A percentile compares a stretch with the other conserved stretches of the same genome.
phyloP scores from a whole-genome alignment of 2,113 vertebrate species.

The Sula dactylatra region DNA sequence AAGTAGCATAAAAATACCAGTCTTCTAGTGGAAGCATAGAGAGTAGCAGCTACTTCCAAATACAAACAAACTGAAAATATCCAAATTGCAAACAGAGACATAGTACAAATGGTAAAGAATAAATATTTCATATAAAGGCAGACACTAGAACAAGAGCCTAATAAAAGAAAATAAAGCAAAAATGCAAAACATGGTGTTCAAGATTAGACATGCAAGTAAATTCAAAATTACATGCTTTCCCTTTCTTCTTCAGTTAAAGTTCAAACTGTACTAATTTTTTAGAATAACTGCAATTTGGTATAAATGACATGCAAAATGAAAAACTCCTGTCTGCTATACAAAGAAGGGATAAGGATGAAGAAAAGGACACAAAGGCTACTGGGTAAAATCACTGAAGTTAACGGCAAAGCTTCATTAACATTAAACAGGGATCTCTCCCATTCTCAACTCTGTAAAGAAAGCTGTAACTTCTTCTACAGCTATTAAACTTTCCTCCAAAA shows the following conservation, averaged over 20 bases:
- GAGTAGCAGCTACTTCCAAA: background rate
- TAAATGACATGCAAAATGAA: background rate
- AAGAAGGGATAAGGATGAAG: background rate
- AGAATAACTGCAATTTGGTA: background rate
- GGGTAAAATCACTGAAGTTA: background rate
- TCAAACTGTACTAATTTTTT: background rate
- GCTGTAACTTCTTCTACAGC: background rate
- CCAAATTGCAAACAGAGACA: background rate
- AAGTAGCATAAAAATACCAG: background rate
- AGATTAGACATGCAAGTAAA: background rate
- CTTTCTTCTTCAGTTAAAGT: background rate
- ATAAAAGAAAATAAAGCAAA: constrained; percentile 10
- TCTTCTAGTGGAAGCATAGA: background rate
- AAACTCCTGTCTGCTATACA: background rate
- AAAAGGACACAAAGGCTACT: background rate
- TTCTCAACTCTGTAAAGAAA: background rate
- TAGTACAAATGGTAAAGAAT: background rate
- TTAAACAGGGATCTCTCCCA: background rate
- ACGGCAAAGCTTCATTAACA: background rate
- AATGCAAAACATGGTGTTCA: background rate
- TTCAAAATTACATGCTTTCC: background rate
- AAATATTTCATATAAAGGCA: background rate
- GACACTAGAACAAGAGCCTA: background rate
- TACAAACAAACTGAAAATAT: background rate
- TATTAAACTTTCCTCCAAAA: background rate